These are phyloP conservation scores for Anastatus disparis DNA, from an alignment of 1,140 invertebrate genomes.

Conservation along the genomic window DNA sequence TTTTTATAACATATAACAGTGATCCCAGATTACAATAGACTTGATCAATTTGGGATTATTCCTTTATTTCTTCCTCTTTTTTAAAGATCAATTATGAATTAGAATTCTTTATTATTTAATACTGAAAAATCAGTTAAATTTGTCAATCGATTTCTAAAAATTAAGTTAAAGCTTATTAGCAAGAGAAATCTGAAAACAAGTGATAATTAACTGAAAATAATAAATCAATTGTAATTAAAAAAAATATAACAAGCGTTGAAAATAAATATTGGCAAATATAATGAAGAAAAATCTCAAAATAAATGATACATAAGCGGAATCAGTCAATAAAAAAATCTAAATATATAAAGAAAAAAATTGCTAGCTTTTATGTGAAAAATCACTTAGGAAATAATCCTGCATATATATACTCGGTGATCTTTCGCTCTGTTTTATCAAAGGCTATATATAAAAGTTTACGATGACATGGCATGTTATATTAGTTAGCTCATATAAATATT, in stretches of 20 bases:
- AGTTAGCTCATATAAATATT: constrained; percentile 40
- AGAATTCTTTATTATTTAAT: too few relatives aligned
- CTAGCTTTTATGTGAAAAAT: background rate
- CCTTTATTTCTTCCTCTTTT: too few relatives aligned
- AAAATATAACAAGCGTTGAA: background rate
- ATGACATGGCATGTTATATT: constrained; percentile 49
- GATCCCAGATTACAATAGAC: too few relatives aligned
- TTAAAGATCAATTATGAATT: too few relatives aligned
- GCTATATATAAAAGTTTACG: constrained; percentile 39
- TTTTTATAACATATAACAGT: too few relatives aligned
- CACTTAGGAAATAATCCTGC: constrained; percentile 51
- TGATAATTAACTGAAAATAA: too few relatives aligned
- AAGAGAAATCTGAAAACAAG: too few relatives aligned
- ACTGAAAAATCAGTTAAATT: too few relatives aligned
- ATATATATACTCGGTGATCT: constrained; percentile 33
- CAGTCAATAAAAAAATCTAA: background rate
- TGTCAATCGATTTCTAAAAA: too few relatives aligned
- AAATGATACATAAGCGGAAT: background rate
- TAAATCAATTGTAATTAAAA: background rate
- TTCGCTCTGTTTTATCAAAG: constrained; percentile 32
- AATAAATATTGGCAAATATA: background rate
- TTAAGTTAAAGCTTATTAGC: too few relatives aligned
- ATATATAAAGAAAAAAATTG: background rate
- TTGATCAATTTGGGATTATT: too few relatives aligned
- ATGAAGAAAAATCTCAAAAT: background rate